phyloP scores from a whole-genome alignment of 2,797 vertebrate genomes.

The Lagocephalus sceleratus region DNA sequence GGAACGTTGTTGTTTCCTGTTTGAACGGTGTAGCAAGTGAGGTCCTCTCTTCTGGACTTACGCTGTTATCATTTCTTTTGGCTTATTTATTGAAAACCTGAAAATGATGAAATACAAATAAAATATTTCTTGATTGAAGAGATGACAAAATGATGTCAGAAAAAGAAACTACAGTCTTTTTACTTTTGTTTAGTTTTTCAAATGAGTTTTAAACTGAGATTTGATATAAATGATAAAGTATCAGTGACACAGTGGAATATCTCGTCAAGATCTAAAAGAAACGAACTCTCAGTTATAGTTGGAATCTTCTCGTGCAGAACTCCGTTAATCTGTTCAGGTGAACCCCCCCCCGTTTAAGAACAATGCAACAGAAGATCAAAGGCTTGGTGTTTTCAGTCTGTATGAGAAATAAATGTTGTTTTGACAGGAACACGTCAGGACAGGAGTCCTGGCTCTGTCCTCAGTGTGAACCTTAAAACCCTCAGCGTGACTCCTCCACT shows the following conservation, averaged over 20 bases:
- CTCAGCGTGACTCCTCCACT: background rate
- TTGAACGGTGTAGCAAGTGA: background rate
- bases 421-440: conserved; percentile 57
- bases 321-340: background rate
- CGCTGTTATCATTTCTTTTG: background rate
- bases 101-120: background rate
- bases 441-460: conserved; percentile 56
- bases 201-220: too few species aligned
- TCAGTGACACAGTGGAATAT: too few species aligned
- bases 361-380: conserved; percentile 43
- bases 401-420: conserved; percentile 58
- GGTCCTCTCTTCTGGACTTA: background rate
- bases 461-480: conserved; percentile 46
- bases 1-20: background rate
- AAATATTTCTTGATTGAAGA: background rate
- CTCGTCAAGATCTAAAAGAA: too few species aligned
- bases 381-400: conserved; percentile 32
- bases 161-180: background rate
- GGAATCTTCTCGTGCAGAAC: background rate
- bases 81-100: conserved; percentile 24
- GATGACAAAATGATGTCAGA: background rate
- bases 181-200: background rate
- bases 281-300: background rate
- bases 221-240: too few species aligned
- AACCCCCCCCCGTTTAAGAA: conserved; percentile 1